phyloP scores from a whole-genome alignment of 92 coral and sea anemone genomes.

The Blastomussa wellsi region DNA sequence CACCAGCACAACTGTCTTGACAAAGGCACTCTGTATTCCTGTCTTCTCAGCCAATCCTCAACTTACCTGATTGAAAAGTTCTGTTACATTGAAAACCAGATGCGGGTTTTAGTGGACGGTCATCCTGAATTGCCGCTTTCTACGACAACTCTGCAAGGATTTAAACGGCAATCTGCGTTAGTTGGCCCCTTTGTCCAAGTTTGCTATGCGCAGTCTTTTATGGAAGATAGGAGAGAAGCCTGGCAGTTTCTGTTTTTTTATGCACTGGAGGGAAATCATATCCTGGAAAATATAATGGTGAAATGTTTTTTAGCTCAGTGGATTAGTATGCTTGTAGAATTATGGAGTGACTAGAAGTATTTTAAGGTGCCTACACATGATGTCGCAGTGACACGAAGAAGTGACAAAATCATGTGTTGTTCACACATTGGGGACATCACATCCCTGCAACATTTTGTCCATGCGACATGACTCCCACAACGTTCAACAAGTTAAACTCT shows the following conservation, averaged over 20 bases:
- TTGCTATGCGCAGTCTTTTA: slow-evolving; percentile 70
- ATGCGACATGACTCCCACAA: too few species aligned
- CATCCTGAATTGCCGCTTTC: slow-evolving; percentile 14
- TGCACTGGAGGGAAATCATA: slow-evolving; percentile 71
- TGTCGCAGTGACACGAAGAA: too few species aligned
- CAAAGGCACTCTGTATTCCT: slow-evolving; percentile 76
- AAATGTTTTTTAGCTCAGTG: too few species aligned
- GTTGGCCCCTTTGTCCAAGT: slow-evolving; percentile 55
- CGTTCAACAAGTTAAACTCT: too few species aligned
- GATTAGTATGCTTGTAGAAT: too few species aligned
- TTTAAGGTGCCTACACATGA: too few species aligned
- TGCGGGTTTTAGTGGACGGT: slow-evolving; percentile 43
- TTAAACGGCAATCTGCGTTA: slow-evolving; percentile 12
- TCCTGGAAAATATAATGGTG: slow-evolving; percentile 90
- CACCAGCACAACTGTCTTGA: slow-evolving; percentile 40
- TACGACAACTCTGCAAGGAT: slow-evolving; percentile 6
- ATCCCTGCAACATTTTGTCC: too few species aligned
- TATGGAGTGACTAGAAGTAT: neutral
- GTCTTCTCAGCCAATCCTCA: slow-evolving; percentile 69
- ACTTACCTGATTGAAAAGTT: slow-evolving; percentile 72
- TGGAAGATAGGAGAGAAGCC: slow-evolving; percentile 68
- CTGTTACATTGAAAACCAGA: slow-evolving; percentile 77
- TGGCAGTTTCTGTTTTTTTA: slow-evolving; percentile 82
- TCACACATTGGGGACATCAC: too few species aligned
- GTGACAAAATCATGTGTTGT: too few species aligned